Conservation (phyloP, 92 coral and sea anemone species). For the Pocillopora meandrina region DNA sequence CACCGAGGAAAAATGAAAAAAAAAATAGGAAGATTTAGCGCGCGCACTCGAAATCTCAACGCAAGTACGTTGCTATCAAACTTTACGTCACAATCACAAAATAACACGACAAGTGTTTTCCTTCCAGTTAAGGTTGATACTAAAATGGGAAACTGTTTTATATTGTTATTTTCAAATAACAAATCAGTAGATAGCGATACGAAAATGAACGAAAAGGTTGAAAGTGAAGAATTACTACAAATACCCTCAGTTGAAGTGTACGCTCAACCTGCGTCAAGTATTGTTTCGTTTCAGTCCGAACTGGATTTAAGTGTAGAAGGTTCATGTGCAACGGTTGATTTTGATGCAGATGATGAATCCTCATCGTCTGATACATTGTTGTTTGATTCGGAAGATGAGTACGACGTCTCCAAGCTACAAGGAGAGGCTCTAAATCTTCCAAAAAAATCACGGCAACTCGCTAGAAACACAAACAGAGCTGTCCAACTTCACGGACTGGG, state of each 20-base stretch:
- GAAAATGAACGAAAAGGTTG: background rate
- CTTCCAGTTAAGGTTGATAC: background rate
- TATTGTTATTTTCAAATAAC: background rate
- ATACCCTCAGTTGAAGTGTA: too few species aligned
- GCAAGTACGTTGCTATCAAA: background rate
- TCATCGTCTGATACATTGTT: background rate
- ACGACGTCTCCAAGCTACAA: background rate
- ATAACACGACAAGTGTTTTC: background rate
- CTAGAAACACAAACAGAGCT: background rate
- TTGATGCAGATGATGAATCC: background rate
- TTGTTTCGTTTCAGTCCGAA: too few species aligned
- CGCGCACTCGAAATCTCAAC: constrained; percentile 1
- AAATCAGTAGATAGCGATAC: background rate
- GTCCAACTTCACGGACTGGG: background rate
- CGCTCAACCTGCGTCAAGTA: too few species aligned
- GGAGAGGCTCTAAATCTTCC: background rate
- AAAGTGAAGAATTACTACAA: background rate
- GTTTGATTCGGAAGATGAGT: background rate
- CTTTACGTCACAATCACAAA: constrained; percentile 22
- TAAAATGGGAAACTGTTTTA: constrained; percentile 11
- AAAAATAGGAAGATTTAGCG: background rate
- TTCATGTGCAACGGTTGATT: background rate
- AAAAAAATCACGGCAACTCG: background rate
- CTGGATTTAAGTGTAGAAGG: too few species aligned
- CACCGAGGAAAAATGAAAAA: background rate